Base-by-base conservation (phyloP, 2,888 invertebrate genomes). In the Oligia strigilis region DNA sequence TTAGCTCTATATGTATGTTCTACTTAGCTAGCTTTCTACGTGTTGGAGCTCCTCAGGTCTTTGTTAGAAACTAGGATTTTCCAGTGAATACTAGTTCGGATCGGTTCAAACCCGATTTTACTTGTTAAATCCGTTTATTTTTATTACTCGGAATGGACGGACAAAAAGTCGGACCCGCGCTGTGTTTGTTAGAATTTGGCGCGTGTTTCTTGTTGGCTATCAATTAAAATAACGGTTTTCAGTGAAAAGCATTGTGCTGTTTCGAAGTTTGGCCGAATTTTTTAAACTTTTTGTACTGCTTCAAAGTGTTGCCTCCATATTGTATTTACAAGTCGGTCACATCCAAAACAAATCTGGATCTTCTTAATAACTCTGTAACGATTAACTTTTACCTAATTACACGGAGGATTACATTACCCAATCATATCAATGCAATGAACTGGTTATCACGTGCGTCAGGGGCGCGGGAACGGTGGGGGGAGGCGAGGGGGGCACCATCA, bases 401-500 rank as follows among this genome's bases (percentile, higher is more conserved):
- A 90, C 73, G 82, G 87, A 69, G 88, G 89, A 90, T 89, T 89
- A 90, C 89, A 84, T 90, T 90, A 84, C 89, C 83, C 84, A 90
- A 89, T 90, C 85, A 88, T 87, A 88, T 84, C 85, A 83, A 83
- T 88, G 91, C 85, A 82, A 74, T 84, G 82, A 81, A 90, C 87
- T 89, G 91, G 90, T 90, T 86, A 85, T 80, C 83, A 74, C 69
- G 65, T 64, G 75, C 65, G 69, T 72, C 81, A 29, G 80, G 82
- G 74, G 72, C 70, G 72, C 46, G 71, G 46, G 52, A 29, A 64
- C 19, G 19, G 29, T 14, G 6, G 58, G 65, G 43, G 65, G 29
- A 19, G 74, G 66, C 75, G 79, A 70, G 82, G 84, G 69, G 66
- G 72, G 74, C 88, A 89, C 97, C 97, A 97, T 97, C 97, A 97